Evolutionary conservation across 2,113 vertebrate genomes (phyloP), one percentile per base, ranked within the genome.

Genomic region (Leptocoma aspasia): DNA sequence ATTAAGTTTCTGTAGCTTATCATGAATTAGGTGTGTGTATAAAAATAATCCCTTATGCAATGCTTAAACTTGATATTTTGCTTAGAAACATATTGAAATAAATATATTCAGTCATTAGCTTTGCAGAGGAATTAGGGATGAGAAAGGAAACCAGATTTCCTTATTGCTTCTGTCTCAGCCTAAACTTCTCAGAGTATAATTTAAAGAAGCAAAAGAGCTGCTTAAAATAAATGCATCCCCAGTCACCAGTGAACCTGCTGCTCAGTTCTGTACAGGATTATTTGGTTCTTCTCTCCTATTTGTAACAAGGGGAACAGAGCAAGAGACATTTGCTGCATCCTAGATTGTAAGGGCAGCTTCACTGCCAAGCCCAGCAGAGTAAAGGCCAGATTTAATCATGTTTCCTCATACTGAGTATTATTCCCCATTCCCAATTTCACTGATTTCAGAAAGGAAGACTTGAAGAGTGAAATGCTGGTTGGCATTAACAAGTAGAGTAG

Each of bases 1-100:
- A 91, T 92, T 89, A 60, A 39, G 6, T 82, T 94, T 70, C 63
- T 56, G 7, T 84, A 75, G 68, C 69, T 78, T 88, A 56, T 14
- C 39, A 33, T 35, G 61, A 91, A 93, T 37, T 71, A 60, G 60
- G 87, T 84, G 33, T 90, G 9, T 94, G 66, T 94, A 92, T 53
- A 82, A 83, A 85, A 86, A 86, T 71, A 60, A 54, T 71, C 75
- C 39, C 31, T 95, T 92, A 90, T 87, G 61, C 93, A 85, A 64
- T 69, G 79, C 27, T 86, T 83, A 75, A 73, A 88, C 8, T 30
- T 63, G 9, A 17, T 83, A 31, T 50, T 86, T 86, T 89, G 41
- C 26, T 78, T 71, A 66, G 75, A 63, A 92, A 54, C 11, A 14
- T 59, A 69, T 4, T 45, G 45, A 23, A 75, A 72, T 26, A 89